These are phyloP conservation scores for Phylloscopus trochiloides DNA, from an alignment of 2,113 vertebrate genomes.

Conservation along the genomic window DNA sequence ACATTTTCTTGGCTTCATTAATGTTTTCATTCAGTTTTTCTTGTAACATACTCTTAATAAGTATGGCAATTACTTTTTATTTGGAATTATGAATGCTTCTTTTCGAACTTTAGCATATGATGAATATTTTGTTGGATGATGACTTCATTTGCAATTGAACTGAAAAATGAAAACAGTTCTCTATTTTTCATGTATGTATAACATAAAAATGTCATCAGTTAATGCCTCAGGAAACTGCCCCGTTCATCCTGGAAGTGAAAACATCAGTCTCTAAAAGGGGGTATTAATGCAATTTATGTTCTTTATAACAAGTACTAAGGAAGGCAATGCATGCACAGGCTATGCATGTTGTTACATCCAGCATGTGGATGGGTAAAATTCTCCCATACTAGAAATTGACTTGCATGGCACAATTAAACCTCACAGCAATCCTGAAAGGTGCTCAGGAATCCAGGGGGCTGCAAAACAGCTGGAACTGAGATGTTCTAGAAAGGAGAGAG, in stretches of 20 bases:
- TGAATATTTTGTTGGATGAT: background rate
- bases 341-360: background rate
- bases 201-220: background rate
- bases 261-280: background rate
- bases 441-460: background rate
- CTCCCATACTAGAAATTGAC: background rate
- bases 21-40: background rate
- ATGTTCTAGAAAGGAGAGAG: background rate
- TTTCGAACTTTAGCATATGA: background rate
- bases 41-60: background rate
- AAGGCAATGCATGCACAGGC: rapidly evolving
- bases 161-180: background rate
- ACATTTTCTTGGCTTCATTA: background rate
- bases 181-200: background rate
- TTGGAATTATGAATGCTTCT: background rate
- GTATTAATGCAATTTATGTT: background rate
- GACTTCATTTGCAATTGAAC: background rate
- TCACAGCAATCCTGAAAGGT: background rate
- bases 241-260: background rate
- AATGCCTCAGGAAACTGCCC: background rate
- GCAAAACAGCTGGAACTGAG: background rate
- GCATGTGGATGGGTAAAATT: background rate
- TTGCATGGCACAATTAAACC: background rate
- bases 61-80: background rate
- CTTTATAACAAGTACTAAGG: background rate